Evolutionary conservation across 2,888 invertebrate species (phyloP).

Genomic region (Drepanosiphum platanoidis): DNA sequence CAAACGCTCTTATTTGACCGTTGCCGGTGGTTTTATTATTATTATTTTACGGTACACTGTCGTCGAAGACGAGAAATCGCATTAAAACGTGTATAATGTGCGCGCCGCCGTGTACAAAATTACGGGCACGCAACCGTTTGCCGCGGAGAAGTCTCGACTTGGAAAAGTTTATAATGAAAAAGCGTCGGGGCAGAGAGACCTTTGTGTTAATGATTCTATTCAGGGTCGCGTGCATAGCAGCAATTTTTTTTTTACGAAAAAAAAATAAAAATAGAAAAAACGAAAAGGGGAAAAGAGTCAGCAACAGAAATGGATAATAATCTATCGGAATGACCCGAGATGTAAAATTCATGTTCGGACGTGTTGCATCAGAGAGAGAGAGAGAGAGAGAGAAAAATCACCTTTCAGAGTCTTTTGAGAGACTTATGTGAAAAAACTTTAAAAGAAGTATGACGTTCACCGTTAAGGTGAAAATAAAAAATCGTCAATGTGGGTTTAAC

Average conservation of each 20-base stretch:
- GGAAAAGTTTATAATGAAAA: slow-evolving; percentile 60
- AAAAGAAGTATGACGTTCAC: slow-evolving; percentile 40
- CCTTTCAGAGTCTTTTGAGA: slow-evolving; percentile 27
- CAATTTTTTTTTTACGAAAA: slow-evolving; percentile 27
- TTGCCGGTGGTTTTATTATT: slow-evolving; percentile 13
- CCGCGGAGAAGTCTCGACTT: slow-evolving; percentile 26
- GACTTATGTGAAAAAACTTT: slow-evolving; percentile 45
- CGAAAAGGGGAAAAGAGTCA: background rate
- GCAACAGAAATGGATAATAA: slow-evolving; percentile 46
- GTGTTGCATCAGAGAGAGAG: slow-evolving; percentile 36
- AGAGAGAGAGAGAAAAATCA: too few species aligned
- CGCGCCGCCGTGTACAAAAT: slow-evolving; percentile 21
- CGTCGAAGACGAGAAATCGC: slow-evolving; percentile 34
- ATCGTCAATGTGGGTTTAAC: slow-evolving; percentile 47
- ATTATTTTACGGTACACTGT: background rate
- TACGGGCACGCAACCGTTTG: slow-evolving; percentile 55
- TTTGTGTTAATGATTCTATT: slow-evolving; percentile 62
- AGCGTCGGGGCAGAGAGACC: slow-evolving; percentile 40
- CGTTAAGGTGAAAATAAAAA: slow-evolving; percentile 39
- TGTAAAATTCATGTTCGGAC: slow-evolving; percentile 38
- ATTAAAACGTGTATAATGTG: slow-evolving; percentile 39
- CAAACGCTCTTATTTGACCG: slow-evolving; percentile 56
- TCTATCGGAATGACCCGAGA: slow-evolving; percentile 39
- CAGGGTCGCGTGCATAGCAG: slow-evolving; percentile 50
- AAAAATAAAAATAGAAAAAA: background rate